phyloP scores from a whole-genome alignment of 2,797 vertebrate genomes.

The Pteronotus mesoamericanus region DNA sequence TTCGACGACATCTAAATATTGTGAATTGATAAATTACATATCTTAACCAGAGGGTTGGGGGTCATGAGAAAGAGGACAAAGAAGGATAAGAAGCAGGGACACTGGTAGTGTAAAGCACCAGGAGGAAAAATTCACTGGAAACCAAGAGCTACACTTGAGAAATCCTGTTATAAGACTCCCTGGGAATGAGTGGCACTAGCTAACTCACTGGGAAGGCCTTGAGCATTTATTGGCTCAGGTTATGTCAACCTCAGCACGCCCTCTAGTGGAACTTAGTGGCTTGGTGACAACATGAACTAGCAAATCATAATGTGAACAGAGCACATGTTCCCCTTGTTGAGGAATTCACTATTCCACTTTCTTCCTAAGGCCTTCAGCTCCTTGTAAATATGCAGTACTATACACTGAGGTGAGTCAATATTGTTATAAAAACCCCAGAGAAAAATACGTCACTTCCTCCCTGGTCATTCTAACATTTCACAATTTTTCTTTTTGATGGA shows the following conservation, averaged over 20 bases:
- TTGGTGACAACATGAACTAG: background rate
- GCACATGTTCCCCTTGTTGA: background rate
- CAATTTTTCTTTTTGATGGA: background rate
- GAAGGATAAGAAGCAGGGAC: background rate
- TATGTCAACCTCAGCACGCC: background rate
- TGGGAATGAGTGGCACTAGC: too few species aligned
- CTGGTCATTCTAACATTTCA: background rate
- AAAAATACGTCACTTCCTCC: background rate
- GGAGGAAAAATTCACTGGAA: background rate
- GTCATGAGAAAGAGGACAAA: background rate
- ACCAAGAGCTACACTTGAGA: background rate
- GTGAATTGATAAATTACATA: background rate
- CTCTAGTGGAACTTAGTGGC: background rate
- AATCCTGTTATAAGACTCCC: background rate
- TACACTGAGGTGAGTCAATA: background rate
- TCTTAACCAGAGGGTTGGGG: background rate
- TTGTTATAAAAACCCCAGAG: background rate
- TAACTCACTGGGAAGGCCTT: background rate
- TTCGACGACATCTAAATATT: background rate
- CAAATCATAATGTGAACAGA: accelerated
- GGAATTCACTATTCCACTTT: background rate
- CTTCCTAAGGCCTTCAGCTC: background rate
- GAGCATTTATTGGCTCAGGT: background rate
- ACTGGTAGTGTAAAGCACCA: background rate
- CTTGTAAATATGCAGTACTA: background rate